Percentiles rank a stretch among this genome's conserved stretches.
phyloP scores from a whole-genome alignment of 2,113 vertebrate genomes.

The Herpetotheres cachinnans region DNA sequence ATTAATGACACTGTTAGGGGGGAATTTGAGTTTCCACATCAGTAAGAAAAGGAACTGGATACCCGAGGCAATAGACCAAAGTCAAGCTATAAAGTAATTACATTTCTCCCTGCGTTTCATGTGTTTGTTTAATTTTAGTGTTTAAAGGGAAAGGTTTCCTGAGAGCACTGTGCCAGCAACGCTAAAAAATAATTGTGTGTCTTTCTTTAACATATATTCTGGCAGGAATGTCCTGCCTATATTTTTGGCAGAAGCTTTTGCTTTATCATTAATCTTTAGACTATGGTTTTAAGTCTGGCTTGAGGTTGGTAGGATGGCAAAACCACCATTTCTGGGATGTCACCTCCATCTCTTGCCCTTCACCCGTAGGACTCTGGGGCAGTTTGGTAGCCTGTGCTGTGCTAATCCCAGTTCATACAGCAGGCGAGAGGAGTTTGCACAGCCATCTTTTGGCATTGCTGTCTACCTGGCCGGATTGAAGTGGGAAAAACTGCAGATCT shows the following conservation, averaged over 20 bases:
- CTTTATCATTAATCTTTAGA: not conserved
- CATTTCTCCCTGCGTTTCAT: slow-evolving; percentile 56
- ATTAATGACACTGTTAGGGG: slow-evolving; percentile 53
- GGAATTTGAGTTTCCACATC: slow-evolving; percentile 60
- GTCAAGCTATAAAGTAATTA: slow-evolving; percentile 69
- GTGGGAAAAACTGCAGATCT: not conserved
- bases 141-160: slow-evolving; percentile 65
- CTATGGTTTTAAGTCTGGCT: not conserved
- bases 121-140: slow-evolving; percentile 66
- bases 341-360: not conserved
- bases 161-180: slow-evolving; percentile 23
- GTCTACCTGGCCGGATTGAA: not conserved
- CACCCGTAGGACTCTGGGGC: not conserved
- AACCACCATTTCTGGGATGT: not conserved
- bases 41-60: slow-evolving; percentile 59
- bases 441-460: not conserved
- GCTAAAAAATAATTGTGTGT: slow-evolving; percentile 49
- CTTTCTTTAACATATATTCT: slow-evolving; percentile 38
- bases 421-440: not conserved
- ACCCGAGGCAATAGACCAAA: slow-evolving; percentile 61
- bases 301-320: not conserved
- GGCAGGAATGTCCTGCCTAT: not conserved
- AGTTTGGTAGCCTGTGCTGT: not conserved
- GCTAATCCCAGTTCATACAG: not conserved
- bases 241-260: slow-evolving; percentile 21